Evolutionary conservation across 2,888 invertebrate species (phyloP).

Genomic region (Temnothorax rugatulus): DNA sequence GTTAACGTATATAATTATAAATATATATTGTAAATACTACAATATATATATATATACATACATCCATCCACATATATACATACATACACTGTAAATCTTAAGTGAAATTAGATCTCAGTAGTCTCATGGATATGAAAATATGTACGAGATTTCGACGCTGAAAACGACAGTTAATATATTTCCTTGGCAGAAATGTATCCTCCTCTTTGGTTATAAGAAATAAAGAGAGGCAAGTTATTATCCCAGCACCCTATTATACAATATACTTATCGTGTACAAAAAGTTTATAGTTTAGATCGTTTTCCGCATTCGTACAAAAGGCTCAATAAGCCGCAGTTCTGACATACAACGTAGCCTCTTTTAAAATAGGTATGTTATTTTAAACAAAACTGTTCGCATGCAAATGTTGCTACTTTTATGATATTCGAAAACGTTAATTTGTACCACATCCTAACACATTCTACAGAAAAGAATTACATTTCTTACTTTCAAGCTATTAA

Average conservation of each 20-base stretch:
- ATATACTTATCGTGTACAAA: slow-evolving; percentile 57
- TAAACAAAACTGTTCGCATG: slow-evolving; percentile 67
- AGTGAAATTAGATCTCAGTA: slow-evolving; percentile 44
- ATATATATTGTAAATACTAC: slow-evolving; percentile 47
- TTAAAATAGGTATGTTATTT: slow-evolving; percentile 67
- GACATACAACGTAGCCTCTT: slow-evolving; percentile 68
- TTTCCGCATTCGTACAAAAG: slow-evolving; percentile 56
- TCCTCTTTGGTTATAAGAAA: slow-evolving; percentile 56
- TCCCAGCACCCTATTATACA: slow-evolving; percentile 43
- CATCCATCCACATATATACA: slow-evolving; percentile 23
- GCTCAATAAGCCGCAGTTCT: slow-evolving; percentile 60
- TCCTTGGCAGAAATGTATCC: slow-evolving; percentile 51
- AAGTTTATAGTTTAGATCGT: slow-evolving; percentile 57
- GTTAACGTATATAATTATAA: slow-evolving; percentile 48
- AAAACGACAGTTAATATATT: slow-evolving; percentile 36
- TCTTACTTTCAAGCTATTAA: slow-evolving; percentile 23
- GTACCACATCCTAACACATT: slow-evolving; percentile 7
- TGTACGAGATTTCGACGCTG: slow-evolving; percentile 42
- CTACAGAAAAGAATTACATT: slow-evolving; percentile 7
- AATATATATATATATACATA: slow-evolving; percentile 14
- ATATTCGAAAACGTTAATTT: slow-evolving; percentile 20
- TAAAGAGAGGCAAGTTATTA: slow-evolving; percentile 58
- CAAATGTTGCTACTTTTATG: slow-evolving; percentile 62
- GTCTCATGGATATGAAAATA: slow-evolving; percentile 28
- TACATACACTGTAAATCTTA: slow-evolving; percentile 42